Evolutionary conservation across 2,797 vertebrate genomes (phyloP), one percentile per base, ranked within the genome.

Genomic region (Spinibarbus caldwelli): DNA sequence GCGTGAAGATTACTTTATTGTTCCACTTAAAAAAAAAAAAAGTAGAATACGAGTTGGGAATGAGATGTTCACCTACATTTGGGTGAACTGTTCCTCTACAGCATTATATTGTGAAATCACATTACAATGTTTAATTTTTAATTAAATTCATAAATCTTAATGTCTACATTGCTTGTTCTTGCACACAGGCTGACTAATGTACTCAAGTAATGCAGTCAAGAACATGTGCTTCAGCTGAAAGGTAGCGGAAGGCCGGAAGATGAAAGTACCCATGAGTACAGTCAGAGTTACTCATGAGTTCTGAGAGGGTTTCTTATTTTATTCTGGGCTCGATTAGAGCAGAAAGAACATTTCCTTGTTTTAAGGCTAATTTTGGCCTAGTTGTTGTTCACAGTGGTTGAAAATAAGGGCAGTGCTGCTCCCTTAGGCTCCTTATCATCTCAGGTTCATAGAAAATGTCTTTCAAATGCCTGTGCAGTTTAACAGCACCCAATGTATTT

Each of bases 371-470:
- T 89, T 77, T 80, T 83, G 80, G 68, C 83, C 83, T 89, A 80
- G 83, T 89, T 87, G 85, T 88, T 89, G 79, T 87, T 85, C 47
- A n/a, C 75, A 80, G 86, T 77, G 70, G 49, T 84, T 72, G 54
- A 83, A 76, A 87, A 87, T 80, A 77, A 83, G 76, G 83, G 80
- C 76, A 84, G 85, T 38, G 64, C 76, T 85, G 57, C 76, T 83
- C 80, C 88, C 88, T n/a, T 11, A 76, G 83, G 76, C 76, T 72
- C 80, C 68, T 66, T 43, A 78, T 82, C 77, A 83, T 79, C 85
- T 64, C 21, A 71, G 64, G 76, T 72, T 89, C 83, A 62, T 82
- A 77, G 83, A 82, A 80, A 80, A 78, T n/a, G n/a, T n/a, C n/a
- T n/a, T n/a, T n/a, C n/a, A n/a, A n/a, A n/a, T 12, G 2, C 80